phyloP scores from a whole-genome alignment of 2,113 vertebrate species.

The Scophthalmus maximus region DNA sequence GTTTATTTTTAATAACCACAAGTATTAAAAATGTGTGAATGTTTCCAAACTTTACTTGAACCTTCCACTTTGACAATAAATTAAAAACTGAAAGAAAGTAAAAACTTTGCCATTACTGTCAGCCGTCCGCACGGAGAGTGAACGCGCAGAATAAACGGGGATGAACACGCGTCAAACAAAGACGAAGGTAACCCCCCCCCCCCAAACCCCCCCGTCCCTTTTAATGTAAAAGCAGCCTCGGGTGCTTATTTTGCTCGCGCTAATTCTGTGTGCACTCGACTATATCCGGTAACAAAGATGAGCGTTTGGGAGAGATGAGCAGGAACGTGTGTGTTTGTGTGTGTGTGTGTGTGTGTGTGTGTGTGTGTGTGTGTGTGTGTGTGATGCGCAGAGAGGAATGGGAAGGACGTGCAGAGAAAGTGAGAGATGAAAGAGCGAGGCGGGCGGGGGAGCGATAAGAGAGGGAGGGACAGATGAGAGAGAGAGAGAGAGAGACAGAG shows the following conservation, averaged over 20 bases:
- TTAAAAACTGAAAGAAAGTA: not conserved
- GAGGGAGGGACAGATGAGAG: slow-evolving; percentile 34
- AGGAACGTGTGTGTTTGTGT: slow-evolving; percentile 32
- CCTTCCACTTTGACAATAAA: slow-evolving; percentile 5
- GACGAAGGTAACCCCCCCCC: no score
- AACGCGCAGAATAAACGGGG: slow-evolving; percentile 20
- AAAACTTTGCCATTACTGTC: slow-evolving; percentile 18
- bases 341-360: no score
- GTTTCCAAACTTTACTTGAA: not conserved
- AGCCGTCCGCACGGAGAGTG: not conserved
- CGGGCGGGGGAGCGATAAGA: slow-evolving; percentile 8
- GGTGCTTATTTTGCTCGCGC: slow-evolving; percentile 35
- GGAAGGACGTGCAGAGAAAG: no score
- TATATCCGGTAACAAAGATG: slow-evolving; percentile 44
- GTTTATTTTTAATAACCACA: not conserved
- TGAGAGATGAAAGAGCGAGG: slow-evolving; percentile 55
- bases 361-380: no score
- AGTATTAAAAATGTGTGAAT: not conserved
- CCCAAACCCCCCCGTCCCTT: no score
- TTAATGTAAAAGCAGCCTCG: slow-evolving; percentile 45
- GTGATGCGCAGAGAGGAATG: slow-evolving; percentile 6
- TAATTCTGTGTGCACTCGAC: slow-evolving; percentile 48
- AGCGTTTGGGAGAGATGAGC: slow-evolving; percentile 31
- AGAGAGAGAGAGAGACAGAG: slow-evolving; percentile 12
- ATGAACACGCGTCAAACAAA: slow-evolving; percentile 34